phyloP scores from a whole-genome alignment of 2,888 invertebrate genomes.

The Macroteleia sp. region DNA sequence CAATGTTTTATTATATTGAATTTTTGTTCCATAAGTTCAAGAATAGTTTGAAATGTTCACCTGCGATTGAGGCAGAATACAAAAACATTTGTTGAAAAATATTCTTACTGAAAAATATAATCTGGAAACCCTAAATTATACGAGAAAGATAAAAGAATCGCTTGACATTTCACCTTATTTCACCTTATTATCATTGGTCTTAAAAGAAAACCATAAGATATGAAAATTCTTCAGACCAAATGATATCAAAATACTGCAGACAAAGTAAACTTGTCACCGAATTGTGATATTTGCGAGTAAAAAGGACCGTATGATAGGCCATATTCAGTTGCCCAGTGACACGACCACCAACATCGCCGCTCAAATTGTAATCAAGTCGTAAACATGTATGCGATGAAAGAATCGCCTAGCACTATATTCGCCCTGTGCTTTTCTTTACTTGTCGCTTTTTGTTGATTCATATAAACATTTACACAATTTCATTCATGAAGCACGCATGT shows the following conservation, averaged over 20 bases:
- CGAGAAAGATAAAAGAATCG: too few relatives aligned
- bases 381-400: conserved; percentile 66
- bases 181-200: too few relatives aligned
- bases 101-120: too few relatives aligned
- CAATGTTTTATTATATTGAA: too few relatives aligned
- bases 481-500: conserved; percentile 69
- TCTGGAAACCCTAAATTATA: too few relatives aligned
- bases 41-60: too few relatives aligned
- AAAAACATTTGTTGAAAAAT: too few relatives aligned
- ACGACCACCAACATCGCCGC: conserved; percentile 57
- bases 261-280: conserved; percentile 10
- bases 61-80: too few relatives aligned
- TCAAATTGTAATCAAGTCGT: conserved; percentile 74
- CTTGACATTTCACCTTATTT: too few relatives aligned
- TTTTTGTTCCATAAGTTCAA: too few relatives aligned
- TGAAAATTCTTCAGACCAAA: too few relatives aligned
- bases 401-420: conserved; percentile 64
- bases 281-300: conserved; percentile 20
- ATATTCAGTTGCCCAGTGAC: conserved; percentile 26
- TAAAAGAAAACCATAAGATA: too few relatives aligned
- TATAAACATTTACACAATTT: conserved; percentile 78
- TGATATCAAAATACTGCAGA: background rate
- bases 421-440: conserved; percentile 48
- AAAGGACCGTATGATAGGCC: conserved; percentile 6
- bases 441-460: conserved; percentile 67